phyloP scores from a whole-genome alignment of 1,140 invertebrate genomes.

The Caenorhabditis briggsae region DNA sequence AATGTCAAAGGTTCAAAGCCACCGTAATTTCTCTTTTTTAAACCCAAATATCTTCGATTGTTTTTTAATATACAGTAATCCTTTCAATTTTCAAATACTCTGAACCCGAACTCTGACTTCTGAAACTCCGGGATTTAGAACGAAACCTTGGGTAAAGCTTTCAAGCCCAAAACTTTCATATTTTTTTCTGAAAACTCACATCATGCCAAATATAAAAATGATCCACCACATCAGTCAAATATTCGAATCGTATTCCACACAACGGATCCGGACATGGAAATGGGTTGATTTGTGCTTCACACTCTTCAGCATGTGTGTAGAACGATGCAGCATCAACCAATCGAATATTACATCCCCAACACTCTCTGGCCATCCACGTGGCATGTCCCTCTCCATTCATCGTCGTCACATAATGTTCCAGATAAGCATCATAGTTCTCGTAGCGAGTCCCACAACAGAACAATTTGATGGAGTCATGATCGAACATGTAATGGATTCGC shows the following conservation, averaged over 20 bases:
- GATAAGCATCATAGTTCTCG: slow-evolving; percentile 12
- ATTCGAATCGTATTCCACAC: slow-evolving; percentile 8
- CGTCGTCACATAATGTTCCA: slow-evolving; percentile 10
- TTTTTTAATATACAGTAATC: no score
- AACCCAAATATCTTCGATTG: no score
- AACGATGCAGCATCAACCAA: neutral
- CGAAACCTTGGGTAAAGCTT: no score
- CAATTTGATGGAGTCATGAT: slow-evolving; percentile 3
- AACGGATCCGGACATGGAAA: slow-evolving; percentile 28
- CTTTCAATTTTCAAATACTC: no score
- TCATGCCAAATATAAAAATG: slow-evolving; percentile 36
- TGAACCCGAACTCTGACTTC: no score
- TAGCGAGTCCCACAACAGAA: slow-evolving; percentile 31
- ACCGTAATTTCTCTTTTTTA: no score
- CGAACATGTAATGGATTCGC: slow-evolving; percentile 38
- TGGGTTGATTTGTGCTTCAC: neutral
- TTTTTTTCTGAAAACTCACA: neutral
- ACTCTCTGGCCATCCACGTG: slow-evolving; percentile 32
- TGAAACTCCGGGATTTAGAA: neutral
- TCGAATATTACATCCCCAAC: slow-evolving; percentile 37
- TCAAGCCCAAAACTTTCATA: no score
- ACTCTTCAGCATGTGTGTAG: neutral
- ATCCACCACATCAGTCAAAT: neutral
- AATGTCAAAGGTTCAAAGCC: no score
- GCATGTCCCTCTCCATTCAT: neutral